Evolutionary conservation across 2,888 invertebrate genomes (phyloP).

Genomic region (Amphiduros pacificus): DNA sequence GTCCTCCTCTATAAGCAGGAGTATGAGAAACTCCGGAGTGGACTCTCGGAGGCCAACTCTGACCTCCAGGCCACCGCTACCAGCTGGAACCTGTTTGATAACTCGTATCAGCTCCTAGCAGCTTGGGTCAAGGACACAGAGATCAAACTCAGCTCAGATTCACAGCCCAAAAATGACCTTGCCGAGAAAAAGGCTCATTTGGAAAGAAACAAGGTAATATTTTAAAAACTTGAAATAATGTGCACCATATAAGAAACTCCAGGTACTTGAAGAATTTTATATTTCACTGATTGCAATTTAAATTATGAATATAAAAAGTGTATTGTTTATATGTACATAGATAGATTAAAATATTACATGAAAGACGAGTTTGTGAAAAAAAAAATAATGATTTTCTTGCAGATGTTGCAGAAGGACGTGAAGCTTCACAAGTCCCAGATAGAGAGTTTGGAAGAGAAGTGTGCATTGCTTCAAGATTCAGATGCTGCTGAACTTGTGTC

Average conservation of each 20-base stretch:
- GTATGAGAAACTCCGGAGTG: constrained; percentile 79
- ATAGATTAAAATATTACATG: too few relatives aligned
- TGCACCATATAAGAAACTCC: too few relatives aligned
- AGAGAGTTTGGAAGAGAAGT: constrained; percentile 68
- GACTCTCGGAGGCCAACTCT: constrained; percentile 65
- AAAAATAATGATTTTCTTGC: too few relatives aligned
- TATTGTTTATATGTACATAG: too few relatives aligned
- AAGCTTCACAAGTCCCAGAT: constrained; percentile 77
- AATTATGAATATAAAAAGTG: too few relatives aligned
- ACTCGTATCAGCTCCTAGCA: constrained; percentile 72
- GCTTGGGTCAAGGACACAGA: constrained; percentile 80
- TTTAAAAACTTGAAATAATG: too few relatives aligned
- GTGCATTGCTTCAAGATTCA: constrained; percentile 79
- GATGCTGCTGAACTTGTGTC: constrained; percentile 66
- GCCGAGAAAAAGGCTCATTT: constrained; percentile 87
- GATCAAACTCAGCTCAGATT: constrained; percentile 79
- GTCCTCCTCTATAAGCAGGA: constrained; percentile 86
- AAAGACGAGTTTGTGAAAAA: too few relatives aligned
- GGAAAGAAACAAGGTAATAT: constrained; percentile 75
- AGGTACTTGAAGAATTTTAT: too few relatives aligned
- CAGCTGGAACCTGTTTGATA: constrained; percentile 84
- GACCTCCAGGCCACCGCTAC: constrained; percentile 73
- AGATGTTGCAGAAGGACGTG: constrained; percentile 80
- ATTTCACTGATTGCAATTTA: too few relatives aligned
- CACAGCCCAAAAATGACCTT: constrained; percentile 83